These are phyloP conservation scores for Lophochroa leadbeateri DNA, from an alignment of 2,113 vertebrate species.

Conservation along the genomic window DNA sequence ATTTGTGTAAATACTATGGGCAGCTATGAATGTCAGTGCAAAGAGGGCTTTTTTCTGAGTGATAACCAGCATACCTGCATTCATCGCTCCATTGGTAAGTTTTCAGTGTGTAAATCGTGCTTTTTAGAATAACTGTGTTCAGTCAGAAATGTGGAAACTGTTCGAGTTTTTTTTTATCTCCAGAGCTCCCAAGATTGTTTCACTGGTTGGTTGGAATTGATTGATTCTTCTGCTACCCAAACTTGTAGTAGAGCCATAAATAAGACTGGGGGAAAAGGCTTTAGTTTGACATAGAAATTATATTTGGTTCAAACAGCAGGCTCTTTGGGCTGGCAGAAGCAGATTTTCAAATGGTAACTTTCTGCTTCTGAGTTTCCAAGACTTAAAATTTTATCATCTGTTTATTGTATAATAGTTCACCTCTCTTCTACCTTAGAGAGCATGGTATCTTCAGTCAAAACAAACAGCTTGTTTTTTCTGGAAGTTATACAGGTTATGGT, in stretches of 20 bases:
- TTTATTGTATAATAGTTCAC: not conserved
- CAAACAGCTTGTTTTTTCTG: not conserved
- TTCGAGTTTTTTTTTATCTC: not conserved
- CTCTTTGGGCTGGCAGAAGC: not conserved
- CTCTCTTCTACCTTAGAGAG: not conserved
- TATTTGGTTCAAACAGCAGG: not conserved
- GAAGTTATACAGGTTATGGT: rapidly evolving
- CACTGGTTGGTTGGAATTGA: not conserved
- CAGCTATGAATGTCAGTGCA: conserved; percentile 97
- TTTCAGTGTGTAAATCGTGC: not conserved
- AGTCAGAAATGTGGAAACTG: not conserved
- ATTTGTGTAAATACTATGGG: conserved; percentile 97
- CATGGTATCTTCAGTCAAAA: not conserved
- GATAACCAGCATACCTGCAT: conserved; percentile 99
- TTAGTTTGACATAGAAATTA: not conserved
- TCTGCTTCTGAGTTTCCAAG: not conserved
- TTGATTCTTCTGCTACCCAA: not conserved
- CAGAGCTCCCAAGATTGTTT: not conserved
- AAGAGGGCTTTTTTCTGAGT: conserved; percentile 92
- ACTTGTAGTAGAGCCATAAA: not conserved
- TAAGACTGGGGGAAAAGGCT: not conserved
- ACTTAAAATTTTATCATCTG: not conserved
- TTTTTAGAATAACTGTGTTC: not conserved
- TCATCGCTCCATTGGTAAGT: conserved; percentile 95
- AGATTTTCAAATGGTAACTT: not conserved